Conservation (phyloP, 2,113 vertebrate species). For the Hylia prasina region DNA sequence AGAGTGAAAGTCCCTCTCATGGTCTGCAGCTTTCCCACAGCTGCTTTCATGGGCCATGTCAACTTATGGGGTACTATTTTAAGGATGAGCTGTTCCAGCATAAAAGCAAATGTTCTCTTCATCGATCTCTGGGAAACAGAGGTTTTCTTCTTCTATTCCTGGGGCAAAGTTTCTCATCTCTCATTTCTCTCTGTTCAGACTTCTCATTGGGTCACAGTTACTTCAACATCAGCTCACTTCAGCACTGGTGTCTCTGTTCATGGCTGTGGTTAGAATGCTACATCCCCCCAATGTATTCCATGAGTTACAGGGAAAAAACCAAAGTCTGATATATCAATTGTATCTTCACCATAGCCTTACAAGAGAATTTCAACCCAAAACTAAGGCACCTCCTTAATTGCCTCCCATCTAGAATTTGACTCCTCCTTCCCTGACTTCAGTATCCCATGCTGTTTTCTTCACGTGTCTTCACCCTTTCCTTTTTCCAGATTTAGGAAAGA, state of each 20-base stretch:
- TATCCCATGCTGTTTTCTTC: neutral
- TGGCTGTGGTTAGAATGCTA: neutral
- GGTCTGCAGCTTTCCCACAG: neutral
- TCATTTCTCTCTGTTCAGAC: neutral
- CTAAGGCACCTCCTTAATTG: neutral
- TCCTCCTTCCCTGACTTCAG: neutral
- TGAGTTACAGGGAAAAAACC: neutral
- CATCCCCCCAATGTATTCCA: neutral
- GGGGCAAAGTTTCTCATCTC: neutral
- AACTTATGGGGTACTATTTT: neutral
- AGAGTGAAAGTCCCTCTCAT: neutral
- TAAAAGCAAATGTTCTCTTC: neutral
- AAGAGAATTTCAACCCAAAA: neutral
- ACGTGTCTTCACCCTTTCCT: neutral
- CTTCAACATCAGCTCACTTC: neutral
- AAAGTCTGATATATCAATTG: neutral
- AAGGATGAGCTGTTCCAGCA: neutral
- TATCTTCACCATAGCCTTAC: neutral
- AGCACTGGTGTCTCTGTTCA: neutral
- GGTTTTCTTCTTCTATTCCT: neutral
- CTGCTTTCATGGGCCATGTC: neutral
- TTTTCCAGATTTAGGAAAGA: neutral
- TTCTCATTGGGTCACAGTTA: neutral
- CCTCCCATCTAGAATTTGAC: neutral
- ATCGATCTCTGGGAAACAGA: neutral